Base-by-base conservation (phyloP, 2,888 invertebrate genomes). In the Leptinotarsa rubiginosa region DNA sequence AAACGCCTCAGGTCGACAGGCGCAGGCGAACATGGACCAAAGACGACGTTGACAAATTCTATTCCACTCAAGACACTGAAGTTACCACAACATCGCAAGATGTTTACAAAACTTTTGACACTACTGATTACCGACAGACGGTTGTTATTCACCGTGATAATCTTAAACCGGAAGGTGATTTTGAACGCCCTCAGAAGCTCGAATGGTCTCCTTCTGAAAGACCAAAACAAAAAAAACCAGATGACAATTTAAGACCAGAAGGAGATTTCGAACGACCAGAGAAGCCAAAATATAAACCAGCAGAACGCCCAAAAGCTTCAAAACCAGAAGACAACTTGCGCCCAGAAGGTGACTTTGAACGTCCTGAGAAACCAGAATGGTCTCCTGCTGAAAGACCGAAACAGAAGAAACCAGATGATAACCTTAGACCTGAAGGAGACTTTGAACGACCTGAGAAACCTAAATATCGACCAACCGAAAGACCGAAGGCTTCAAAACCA, bases 11-110 rank as follows among this genome's bases (percentile, higher is more conserved):
- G 18, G 86, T 91, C n/a, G 90, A 91, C 81, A 90, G 91, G 73
- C 89, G 92, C 73, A 89, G 93, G 80, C 89, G 93, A 67, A 93
- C 93, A 0, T 93, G 93, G 91, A 93, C 92, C 0, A 93, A 93
- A 83, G 93, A 93, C 86, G 93, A 93, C 81, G 90, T 92, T 22
- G 92, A 94, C 78, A 93, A 92, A 84, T 92, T 93, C 79, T 92
- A 92, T 82, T 90, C 91, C 0, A 91, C 90, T 2, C 89, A 91
- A 79, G 88, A 89, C 70, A 86, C 89, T 69, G 89, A 90, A 83
- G 89, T 89, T 73, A 87, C 90, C 74, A 93, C 94, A 0, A 94
- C 93, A 13, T 89, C 90, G n/a, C 92, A 92, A 84, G 92, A 94
- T 78, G 91, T 92, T 77, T 93, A 91, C 82, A 91, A 89, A 83